A percentile compares a stretch with the other conserved stretches of the same genome.
Evolutionary conservation across 1,140 invertebrate genomes (phyloP).

Genomic region (Dendroctonus ponderosae): DNA sequence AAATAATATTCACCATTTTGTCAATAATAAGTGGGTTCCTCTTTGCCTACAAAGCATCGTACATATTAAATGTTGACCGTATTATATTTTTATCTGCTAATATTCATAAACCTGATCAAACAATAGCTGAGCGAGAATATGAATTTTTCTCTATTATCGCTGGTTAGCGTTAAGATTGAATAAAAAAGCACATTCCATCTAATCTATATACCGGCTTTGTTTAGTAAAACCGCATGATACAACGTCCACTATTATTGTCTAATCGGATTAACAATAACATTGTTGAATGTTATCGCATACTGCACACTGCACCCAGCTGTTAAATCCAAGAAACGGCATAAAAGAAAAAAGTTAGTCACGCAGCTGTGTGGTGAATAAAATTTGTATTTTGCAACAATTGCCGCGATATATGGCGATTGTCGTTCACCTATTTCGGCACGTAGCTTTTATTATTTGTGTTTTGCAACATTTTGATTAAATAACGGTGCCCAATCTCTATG

Average conservation of each 20-base stretch:
- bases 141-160: background rate
- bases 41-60: no score
- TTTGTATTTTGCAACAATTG: constrained; percentile 10
- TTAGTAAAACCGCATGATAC: constrained; percentile 8
- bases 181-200: background rate
- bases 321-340: constrained; percentile 7
- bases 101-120: background rate
- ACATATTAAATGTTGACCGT: no score
- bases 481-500: no score
- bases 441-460: background rate
- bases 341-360: constrained; percentile 14
- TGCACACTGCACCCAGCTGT: constrained; percentile 15
- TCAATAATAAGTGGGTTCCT: no score
- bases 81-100: no score
- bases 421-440: constrained; percentile 4
- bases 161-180: background rate
- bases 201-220: background rate
- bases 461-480: constrained; percentile 2
- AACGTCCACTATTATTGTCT: constrained; percentile 9
- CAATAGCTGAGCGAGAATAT: constrained; percentile 1
- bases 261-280: constrained; percentile 8
- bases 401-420: constrained; percentile 4
- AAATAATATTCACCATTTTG: no score
- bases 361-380: constrained; percentile 8
- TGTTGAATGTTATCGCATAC: constrained; percentile 15